These are phyloP conservation scores for Nyctibius bracteatus DNA, from an alignment of 2,113 vertebrate species.

Conservation along the genomic window DNA sequence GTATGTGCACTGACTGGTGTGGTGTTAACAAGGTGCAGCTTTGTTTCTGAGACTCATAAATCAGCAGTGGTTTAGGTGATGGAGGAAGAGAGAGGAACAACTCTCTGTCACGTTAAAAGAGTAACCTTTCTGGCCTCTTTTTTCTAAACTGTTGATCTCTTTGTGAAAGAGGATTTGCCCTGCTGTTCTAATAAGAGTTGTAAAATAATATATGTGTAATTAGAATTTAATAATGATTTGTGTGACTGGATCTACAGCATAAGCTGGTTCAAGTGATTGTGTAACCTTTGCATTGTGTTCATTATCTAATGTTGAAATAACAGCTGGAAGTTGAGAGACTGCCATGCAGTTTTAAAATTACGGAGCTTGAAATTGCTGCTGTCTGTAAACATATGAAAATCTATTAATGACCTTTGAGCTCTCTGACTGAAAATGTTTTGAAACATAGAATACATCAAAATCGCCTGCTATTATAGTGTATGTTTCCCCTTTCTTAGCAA, in stretches of 20 bases:
- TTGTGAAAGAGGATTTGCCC: constrained; percentile 20
- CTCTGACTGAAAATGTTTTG: constrained; percentile 22
- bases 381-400: constrained; percentile 60
- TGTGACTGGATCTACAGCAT: constrained; percentile 1
- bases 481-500: not conserved
- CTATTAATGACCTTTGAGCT: constrained; percentile 59
- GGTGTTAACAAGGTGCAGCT: constrained; percentile 18
- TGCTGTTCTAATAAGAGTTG: constrained; percentile 46
- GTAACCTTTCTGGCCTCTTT: not conserved
- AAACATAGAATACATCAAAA: constrained; percentile 35
- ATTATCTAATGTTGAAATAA: constrained; percentile 56
- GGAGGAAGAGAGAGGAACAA: not conserved
- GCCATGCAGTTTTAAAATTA: constrained; percentile 52
- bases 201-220: constrained; percentile 57
- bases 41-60: not conserved
- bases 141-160: constrained; percentile 19
- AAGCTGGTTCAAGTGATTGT: constrained; percentile 46
- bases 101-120: not conserved
- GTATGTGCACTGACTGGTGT: not conserved
- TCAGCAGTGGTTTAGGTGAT: constrained; percentile 1
- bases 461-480: not conserved
- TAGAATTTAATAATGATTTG: constrained; percentile 54
- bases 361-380: constrained; percentile 54
- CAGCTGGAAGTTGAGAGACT: constrained; percentile 51
- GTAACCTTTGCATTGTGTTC: constrained; percentile 60